Conservation (phyloP, 2,888 invertebrate genomes). For the Machimus rusticus region DNA sequence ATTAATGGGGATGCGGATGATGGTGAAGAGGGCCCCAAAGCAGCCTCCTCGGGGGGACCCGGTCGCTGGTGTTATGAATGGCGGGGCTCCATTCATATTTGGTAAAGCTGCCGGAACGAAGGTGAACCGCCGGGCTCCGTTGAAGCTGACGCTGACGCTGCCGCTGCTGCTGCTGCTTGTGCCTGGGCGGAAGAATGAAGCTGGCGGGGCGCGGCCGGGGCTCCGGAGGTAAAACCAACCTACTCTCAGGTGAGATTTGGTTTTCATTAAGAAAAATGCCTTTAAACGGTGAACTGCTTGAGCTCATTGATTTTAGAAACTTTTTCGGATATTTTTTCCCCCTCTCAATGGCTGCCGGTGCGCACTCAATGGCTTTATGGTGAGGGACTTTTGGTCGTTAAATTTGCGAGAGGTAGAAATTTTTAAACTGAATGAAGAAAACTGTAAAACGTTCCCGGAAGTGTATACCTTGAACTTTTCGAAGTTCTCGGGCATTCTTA, state of each 20-base stretch:
- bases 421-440: background rate
- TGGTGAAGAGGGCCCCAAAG: background rate
- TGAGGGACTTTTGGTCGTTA: background rate
- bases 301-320: background rate
- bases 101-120: background rate
- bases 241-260: background rate
- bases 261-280: conserved; percentile 27
- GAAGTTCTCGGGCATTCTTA: background rate
- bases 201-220: background rate
- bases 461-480: background rate
- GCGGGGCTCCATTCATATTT: conserved; percentile 29
- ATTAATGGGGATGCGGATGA: background rate
- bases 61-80: conserved; percentile 19
- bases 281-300: conserved; percentile 1
- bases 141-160: background rate
- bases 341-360: background rate
- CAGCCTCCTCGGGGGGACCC: background rate
- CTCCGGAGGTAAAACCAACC: background rate
- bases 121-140: background rate
- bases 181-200: background rate
- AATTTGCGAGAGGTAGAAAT: background rate
- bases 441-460: background rate
- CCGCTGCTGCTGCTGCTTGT: background rate
- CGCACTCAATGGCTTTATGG: background rate
- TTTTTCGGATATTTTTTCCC: background rate